A percentile compares a stretch with the other conserved stretches of the same genome.
Evolutionary conservation across 92 coral and sea anemone species (phyloP).

Genomic region (Siderastrea radians): DNA sequence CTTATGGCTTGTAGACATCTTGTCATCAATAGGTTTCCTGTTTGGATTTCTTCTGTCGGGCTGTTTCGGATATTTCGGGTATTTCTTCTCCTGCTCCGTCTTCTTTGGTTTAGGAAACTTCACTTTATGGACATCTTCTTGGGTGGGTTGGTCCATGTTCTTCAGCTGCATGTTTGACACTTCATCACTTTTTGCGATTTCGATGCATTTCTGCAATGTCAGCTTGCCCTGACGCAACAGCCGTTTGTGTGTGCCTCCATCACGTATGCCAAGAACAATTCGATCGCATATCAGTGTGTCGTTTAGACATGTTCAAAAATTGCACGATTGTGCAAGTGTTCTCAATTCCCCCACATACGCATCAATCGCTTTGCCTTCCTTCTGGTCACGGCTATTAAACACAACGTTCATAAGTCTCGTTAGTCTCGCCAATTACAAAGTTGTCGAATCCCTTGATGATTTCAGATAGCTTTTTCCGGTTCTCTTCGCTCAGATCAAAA

Average conservation of each 20-base stretch:
- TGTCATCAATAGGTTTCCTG: slow-evolving; percentile 5
- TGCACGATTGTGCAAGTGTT: slow-evolving; percentile 64
- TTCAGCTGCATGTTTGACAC: slow-evolving; percentile 41
- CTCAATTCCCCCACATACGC: slow-evolving; percentile 48
- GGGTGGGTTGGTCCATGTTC: slow-evolving; percentile 40
- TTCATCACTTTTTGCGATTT: slow-evolving; percentile 48
- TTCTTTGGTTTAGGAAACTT: too few species aligned
- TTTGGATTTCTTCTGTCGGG: slow-evolving; percentile 25
- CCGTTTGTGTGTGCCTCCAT: slow-evolving; percentile 41
- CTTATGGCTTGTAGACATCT: slow-evolving; percentile 1
- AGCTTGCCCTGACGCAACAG: slow-evolving; percentile 46
- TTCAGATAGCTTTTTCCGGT: slow-evolving; percentile 30
- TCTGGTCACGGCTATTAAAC: slow-evolving; percentile 53
- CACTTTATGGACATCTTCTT: slow-evolving; percentile 47
- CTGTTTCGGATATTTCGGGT: slow-evolving; percentile 19
- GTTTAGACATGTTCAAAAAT: too few species aligned
- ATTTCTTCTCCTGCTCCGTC: too few species aligned
- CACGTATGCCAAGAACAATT: too few species aligned
- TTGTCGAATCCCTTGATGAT: slow-evolving; percentile 32
- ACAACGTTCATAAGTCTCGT: slow-evolving; percentile 52
- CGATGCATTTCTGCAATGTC: slow-evolving; percentile 53
- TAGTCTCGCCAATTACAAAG: slow-evolving; percentile 40
- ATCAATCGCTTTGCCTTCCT: slow-evolving; percentile 39
- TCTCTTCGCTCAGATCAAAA: slow-evolving; percentile 49
- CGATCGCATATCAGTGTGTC: slow-evolving; percentile 65